phyloP scores from a whole-genome alignment of 2,797 vertebrate genomes.

The Florisuga fusca region DNA sequence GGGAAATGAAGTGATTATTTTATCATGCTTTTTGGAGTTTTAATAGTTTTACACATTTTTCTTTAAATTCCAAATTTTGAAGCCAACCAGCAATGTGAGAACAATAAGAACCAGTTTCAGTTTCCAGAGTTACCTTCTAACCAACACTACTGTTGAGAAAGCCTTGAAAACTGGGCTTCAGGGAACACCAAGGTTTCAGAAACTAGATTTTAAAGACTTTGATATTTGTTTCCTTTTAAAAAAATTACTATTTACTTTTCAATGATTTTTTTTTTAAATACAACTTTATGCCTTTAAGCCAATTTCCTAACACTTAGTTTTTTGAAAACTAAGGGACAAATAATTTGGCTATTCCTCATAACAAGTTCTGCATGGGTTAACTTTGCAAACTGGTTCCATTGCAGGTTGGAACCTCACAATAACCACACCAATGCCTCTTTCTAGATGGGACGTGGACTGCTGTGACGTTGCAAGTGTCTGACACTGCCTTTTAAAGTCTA shows the following conservation, averaged over 20 bases:
- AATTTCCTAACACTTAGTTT: background rate
- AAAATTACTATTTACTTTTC: too few species aligned
- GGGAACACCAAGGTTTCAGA: background rate
- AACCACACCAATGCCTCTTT: background rate
- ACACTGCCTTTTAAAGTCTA: background rate
- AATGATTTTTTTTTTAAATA: background rate
- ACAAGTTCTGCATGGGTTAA: slow-evolving; percentile 5
- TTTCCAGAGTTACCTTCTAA: background rate
- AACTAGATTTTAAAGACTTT: background rate
- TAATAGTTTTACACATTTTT: background rate
- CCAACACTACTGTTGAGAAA: background rate
- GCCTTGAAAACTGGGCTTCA: background rate
- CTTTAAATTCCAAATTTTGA: background rate
- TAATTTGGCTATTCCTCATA: background rate
- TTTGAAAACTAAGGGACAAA: background rate
- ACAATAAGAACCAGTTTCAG: background rate
- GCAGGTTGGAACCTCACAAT: background rate
- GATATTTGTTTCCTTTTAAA: background rate
- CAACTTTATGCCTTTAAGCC: background rate
- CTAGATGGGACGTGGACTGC: background rate
- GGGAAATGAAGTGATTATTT: slow-evolving; percentile 47
- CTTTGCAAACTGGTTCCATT: background rate
- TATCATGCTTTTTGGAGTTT: background rate
- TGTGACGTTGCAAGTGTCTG: background rate
- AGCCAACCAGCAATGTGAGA: background rate